Evolutionary conservation across 2,113 vertebrate genomes (phyloP).

Genomic region (Hypanus sabinus): DNA sequence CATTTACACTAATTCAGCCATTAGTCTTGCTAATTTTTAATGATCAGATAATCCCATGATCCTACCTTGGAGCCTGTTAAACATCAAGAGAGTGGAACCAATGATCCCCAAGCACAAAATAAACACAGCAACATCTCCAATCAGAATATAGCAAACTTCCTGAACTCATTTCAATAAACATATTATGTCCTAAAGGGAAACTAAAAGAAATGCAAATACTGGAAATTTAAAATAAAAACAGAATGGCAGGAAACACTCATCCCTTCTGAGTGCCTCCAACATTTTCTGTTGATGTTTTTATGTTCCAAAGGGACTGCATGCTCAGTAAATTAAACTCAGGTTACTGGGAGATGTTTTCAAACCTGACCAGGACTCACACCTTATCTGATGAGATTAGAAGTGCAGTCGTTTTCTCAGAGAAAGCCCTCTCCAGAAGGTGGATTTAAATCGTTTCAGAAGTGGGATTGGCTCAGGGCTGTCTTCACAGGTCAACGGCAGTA

Average conservation of each 20-base stretch:
- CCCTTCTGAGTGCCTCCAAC: no score
- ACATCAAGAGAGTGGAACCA: background rate
- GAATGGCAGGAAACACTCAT: no score
- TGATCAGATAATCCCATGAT: background rate
- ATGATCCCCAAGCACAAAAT: background rate
- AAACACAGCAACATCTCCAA: background rate
- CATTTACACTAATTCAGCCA: no score
- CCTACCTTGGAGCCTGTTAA: background rate
- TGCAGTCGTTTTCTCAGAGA: no score
- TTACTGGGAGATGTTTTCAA: background rate
- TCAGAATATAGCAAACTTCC: background rate
- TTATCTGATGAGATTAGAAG: background rate
- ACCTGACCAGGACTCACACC: background rate
- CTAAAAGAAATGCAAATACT: no score
- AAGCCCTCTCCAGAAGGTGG: background rate
- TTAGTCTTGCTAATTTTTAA: no score
- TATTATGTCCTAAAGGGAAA: background rate
- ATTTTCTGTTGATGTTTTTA: no score
- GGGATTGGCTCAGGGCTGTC: background rate
- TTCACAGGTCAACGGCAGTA: background rate
- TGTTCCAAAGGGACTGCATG: background rate
- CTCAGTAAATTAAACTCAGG: background rate
- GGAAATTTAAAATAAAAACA: no score
- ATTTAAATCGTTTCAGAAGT: background rate
- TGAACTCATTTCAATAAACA: background rate